phyloP scores from a whole-genome alignment of 2,888 invertebrate species.

The Onchidella celtica region DNA sequence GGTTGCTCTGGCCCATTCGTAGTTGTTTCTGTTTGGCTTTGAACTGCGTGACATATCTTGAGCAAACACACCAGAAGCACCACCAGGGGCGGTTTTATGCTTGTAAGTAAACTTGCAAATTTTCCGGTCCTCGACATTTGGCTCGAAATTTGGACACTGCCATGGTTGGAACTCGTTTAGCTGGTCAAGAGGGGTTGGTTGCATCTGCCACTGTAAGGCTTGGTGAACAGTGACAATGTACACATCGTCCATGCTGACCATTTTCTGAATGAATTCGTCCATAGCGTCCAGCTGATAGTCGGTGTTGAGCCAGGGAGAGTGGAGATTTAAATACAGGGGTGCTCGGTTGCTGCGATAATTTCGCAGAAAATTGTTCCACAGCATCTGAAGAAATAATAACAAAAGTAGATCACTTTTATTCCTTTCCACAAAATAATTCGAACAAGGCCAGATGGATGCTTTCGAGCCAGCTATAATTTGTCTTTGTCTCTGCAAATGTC shows the following conservation, averaged over 20 bases:
- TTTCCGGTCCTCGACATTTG: conserved; percentile 51
- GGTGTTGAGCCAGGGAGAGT: conserved; percentile 84
- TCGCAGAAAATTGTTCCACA: conserved; percentile 88
- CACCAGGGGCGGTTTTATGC: conserved; percentile 32
- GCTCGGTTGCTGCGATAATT: conserved; percentile 86
- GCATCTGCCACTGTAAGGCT: conserved; percentile 71
- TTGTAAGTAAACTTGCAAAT: conserved; percentile 50
- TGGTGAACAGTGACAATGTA: conserved; percentile 69
- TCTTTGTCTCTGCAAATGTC: background rate
- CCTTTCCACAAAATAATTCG: too few species aligned
- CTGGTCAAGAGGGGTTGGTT: conserved; percentile 65
- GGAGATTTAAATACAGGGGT: conserved; percentile 91
- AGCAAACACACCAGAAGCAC: background rate
- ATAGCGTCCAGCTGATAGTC: conserved; percentile 71
- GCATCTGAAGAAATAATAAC: conserved; percentile 79
- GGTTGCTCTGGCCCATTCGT: background rate
- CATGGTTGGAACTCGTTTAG: conserved; percentile 69
- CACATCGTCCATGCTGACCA: conserved; percentile 71
- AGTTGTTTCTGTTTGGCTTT: background rate
- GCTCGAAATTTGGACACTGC: conserved; percentile 59
- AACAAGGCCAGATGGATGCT: background rate
- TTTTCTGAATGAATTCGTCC: conserved; percentile 70
- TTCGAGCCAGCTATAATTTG: background rate
- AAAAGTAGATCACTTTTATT: too few species aligned
- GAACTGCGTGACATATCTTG: background rate